Evolutionary conservation across 2,797 vertebrate species (phyloP).

Genomic region (Ibycter americanus): DNA sequence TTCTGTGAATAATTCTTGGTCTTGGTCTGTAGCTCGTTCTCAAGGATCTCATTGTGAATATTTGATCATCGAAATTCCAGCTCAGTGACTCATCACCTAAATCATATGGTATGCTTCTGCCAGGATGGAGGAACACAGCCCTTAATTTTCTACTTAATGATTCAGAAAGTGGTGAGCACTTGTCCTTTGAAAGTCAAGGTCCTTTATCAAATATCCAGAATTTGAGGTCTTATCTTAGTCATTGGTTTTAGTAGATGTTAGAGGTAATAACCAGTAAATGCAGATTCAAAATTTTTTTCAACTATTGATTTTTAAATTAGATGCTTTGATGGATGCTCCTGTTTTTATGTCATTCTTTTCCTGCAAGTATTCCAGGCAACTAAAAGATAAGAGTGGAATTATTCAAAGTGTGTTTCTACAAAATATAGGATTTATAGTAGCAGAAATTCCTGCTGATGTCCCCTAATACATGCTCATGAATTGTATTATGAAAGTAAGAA

Average conservation of each 20-base stretch:
- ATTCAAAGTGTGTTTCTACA: not conserved
- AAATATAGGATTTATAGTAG: not conserved
- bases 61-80: conserved; percentile 47
- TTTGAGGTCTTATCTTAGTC: not conserved
- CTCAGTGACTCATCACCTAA: conserved; percentile 59
- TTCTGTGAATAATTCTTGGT: conserved; percentile 52
- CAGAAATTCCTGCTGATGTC: not conserved
- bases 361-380: not conserved
- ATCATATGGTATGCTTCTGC: conserved; percentile 41
- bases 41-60: conserved; percentile 59
- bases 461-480: not conserved
- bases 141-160: conserved; percentile 59
- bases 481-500: not conserved
- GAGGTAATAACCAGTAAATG: not conserved
- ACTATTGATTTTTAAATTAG: not conserved
- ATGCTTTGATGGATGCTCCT: not conserved
- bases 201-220: conserved; percentile 21
- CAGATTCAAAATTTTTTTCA: not conserved
- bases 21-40: conserved; percentile 47
- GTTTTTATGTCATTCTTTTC: not conserved
- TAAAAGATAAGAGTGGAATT: not conserved
- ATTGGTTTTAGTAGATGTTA: not conserved
- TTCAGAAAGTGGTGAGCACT: conserved; percentile 40
- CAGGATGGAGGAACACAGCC: conserved; percentile 17
- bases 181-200: conserved; percentile 56